phyloP scores from a whole-genome alignment of 2,113 vertebrate genomes.

The Callopanchax toddi region DNA sequence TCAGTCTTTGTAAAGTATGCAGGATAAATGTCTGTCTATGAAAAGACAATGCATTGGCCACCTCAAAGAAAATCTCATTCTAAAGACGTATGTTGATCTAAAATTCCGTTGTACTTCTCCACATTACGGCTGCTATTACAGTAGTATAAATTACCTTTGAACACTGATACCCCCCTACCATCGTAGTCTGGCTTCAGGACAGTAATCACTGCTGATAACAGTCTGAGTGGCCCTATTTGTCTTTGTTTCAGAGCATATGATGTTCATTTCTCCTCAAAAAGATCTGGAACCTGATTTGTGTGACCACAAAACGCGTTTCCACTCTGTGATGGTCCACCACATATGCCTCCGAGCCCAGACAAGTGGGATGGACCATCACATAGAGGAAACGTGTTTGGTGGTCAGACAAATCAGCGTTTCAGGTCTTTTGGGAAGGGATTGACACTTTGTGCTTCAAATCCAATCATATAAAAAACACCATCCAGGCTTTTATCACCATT shows the following conservation, averaged over 20 bases:
- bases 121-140: neutral
- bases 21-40: too few species aligned
- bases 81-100: neutral
- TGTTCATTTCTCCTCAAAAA: neutral
- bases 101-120: neutral
- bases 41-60: too few species aligned
- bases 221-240: neutral
- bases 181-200: neutral
- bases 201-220: neutral
- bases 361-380: neutral
- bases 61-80: neutral
- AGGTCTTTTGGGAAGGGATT: neutral
- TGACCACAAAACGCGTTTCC: neutral
- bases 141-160: neutral
- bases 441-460: neutral
- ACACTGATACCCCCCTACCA: neutral
- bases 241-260: slow-evolving; percentile 1
- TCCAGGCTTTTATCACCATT: neutral
- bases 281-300: neutral
- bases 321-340: neutral
- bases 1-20: too few species aligned
- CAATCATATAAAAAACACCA: neutral
- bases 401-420: neutral
- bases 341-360: neutral
- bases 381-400: neutral